Conservation (phyloP, 2,888 invertebrate genomes). For the Apamea sordens region DNA sequence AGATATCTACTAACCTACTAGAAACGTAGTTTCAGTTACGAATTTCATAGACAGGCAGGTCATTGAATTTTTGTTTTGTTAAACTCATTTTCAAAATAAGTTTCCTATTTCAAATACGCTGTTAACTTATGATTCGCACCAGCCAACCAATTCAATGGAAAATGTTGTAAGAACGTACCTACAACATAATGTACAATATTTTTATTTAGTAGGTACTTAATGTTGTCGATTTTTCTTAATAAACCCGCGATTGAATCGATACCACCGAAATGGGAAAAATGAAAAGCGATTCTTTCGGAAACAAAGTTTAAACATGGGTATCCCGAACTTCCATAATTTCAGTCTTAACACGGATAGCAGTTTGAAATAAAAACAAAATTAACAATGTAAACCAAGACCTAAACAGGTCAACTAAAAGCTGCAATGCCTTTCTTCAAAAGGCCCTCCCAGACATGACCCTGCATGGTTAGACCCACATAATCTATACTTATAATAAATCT, state of each 20-base stretch:
- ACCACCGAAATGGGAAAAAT: not conserved
- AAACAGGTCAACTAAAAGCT: too few relatives aligned
- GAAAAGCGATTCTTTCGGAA: not conserved
- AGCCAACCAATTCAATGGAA: constrained; percentile 32
- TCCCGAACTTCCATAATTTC: too few relatives aligned
- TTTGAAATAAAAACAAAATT: not conserved
- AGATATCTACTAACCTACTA: too few relatives aligned
- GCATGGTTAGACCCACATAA: not conserved
- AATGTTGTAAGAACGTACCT: constrained; percentile 39
- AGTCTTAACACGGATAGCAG: not conserved
- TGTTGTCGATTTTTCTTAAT: constrained; percentile 28
- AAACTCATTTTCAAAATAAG: not conserved
- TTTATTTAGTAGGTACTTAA: constrained; percentile 17
- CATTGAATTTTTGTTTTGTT: too few relatives aligned
- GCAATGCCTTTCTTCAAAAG: not conserved
- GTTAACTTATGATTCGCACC: constrained; percentile 27
- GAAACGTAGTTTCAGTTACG: not conserved
- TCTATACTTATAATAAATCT: too few relatives aligned
- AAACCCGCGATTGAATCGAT: constrained; percentile 16
- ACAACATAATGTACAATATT: constrained; percentile 19
- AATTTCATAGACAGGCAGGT: not conserved
- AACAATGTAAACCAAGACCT: not conserved
- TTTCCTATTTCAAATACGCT: constrained; percentile 3
- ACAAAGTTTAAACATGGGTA: not conserved
- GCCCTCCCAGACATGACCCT: too few relatives aligned